A percentile compares a stretch with the other conserved stretches of the same genome.
These are phyloP conservation scores for Homarus americanus DNA, from an alignment of 1,140 invertebrate species.

Conservation along the genomic window DNA sequence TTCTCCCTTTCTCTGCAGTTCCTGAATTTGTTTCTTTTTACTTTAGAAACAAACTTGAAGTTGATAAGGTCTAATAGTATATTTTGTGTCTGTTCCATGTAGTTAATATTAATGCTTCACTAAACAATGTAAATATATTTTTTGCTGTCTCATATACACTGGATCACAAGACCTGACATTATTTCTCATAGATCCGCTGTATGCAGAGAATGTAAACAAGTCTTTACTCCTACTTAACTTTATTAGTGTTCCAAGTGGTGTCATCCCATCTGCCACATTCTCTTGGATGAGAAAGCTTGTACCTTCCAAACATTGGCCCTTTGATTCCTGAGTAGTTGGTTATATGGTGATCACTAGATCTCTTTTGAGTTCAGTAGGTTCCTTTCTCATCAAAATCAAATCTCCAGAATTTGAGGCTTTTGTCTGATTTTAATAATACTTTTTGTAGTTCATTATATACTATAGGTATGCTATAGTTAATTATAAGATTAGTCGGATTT, in stretches of 20 bases:
- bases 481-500: not conserved
- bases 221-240: not conserved
- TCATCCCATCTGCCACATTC: not conserved
- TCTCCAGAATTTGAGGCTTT: not conserved
- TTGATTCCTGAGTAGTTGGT: not conserved
- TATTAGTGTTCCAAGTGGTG: not conserved
- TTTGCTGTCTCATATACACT: not conserved
- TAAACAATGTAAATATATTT: not conserved
- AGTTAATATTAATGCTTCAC: not conserved
- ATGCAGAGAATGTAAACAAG: not conserved
- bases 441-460: not conserved
- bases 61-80: not conserved
- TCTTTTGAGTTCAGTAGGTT: not conserved
- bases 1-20: not conserved
- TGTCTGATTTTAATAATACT: not conserved
- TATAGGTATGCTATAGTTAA: too few species aligned
- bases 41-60: constrained; percentile 10
- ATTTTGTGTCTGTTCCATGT: not conserved
- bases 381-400: not conserved
- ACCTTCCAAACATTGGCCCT: not conserved
- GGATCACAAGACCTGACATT: not conserved
- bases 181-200: not conserved
- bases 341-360: not conserved
- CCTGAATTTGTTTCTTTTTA: not conserved
- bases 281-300: not conserved